These are phyloP conservation scores for Cremastinae sp. DNA, from an alignment of 2,888 invertebrate genomes.

Conservation along the genomic window DNA sequence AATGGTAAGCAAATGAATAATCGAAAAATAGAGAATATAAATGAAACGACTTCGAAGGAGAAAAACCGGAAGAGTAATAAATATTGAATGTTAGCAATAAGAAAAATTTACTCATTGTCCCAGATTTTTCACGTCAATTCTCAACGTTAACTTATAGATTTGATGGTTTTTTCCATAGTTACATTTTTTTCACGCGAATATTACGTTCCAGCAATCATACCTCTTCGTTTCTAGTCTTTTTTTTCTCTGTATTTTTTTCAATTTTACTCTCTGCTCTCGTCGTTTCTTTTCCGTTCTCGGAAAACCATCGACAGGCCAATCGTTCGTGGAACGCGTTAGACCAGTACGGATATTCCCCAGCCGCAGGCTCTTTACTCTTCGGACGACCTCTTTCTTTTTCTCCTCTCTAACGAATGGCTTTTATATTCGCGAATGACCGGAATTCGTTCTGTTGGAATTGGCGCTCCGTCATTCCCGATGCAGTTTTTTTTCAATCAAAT, in stretches of 20 bases:
- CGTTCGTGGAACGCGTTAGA: conserved; percentile 32
- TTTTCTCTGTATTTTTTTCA: conserved; percentile 2
- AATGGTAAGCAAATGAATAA: too few relatives aligned
- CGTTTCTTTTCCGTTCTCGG: not conserved
- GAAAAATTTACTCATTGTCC: conserved; percentile 13
- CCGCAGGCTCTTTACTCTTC: not conserved
- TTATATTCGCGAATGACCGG: conserved; percentile 8
- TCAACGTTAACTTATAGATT: conserved; percentile 25
- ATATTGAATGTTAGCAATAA: too few relatives aligned
- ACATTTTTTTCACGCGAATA: not conserved
- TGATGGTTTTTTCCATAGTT: not conserved
- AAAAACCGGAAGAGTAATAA: too few relatives aligned
- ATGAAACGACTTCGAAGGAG: conserved; percentile 7
- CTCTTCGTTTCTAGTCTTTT: too few relatives aligned
- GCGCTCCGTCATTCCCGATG: not conserved
- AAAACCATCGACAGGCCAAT: conserved; percentile 25
- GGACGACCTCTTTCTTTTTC: conserved; percentile 2
- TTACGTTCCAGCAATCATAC: not conserved
- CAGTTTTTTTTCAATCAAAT: not conserved
- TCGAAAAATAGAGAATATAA: too few relatives aligned
- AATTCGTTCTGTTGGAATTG: not conserved
- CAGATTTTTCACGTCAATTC: conserved; percentile 49
- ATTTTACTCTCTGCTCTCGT: not conserved
- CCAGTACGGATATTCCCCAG: conserved; percentile 1
- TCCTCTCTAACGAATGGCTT: not conserved